phyloP scores from a whole-genome alignment of 2,113 vertebrate species.

The Etheostoma cragini region DNA sequence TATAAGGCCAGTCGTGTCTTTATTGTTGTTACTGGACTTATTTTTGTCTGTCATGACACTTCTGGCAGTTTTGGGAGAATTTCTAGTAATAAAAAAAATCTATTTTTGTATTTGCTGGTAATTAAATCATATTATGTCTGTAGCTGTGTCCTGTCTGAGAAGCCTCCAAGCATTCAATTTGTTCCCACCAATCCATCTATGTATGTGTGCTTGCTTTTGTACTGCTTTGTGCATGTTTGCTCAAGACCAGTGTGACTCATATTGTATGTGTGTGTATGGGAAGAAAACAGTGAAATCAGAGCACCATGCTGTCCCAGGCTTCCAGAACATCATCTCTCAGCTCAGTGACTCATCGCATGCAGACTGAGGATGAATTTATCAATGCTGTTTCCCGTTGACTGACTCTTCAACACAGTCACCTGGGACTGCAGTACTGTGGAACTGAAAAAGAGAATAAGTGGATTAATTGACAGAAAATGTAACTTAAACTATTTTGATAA shows the following conservation, averaged over 20 bases:
- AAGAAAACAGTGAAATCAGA: constrained; percentile 54
- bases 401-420: constrained; percentile 3
- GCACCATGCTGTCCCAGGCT: constrained; percentile 70
- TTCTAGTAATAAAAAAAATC: constrained; percentile 44
- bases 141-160: constrained; percentile 31
- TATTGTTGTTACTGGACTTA: constrained; percentile 6
- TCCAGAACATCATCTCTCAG: constrained; percentile 64
- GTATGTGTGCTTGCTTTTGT: constrained; percentile 9
- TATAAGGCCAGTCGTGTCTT: constrained; percentile 20
- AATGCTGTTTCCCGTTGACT: constrained; percentile 44
- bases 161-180: constrained; percentile 32
- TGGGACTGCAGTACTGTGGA: neutral
- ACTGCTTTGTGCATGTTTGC: constrained; percentile 47
- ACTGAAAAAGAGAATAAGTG: neutral
- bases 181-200: constrained; percentile 25
- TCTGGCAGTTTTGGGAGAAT: constrained; percentile 13
- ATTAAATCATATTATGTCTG: constrained; percentile 50
- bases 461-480: neutral
- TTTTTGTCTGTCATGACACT: constrained; percentile 24
- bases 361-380: constrained; percentile 51
- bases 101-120: constrained; percentile 30
- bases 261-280: constrained; percentile 39
- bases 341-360: constrained; percentile 70
- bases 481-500: neutral
- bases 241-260: constrained; percentile 66